Conservation (phyloP, 37 sponge, comb jelly and placozoan species). For the Aphrocallistes beatrix region DNA sequence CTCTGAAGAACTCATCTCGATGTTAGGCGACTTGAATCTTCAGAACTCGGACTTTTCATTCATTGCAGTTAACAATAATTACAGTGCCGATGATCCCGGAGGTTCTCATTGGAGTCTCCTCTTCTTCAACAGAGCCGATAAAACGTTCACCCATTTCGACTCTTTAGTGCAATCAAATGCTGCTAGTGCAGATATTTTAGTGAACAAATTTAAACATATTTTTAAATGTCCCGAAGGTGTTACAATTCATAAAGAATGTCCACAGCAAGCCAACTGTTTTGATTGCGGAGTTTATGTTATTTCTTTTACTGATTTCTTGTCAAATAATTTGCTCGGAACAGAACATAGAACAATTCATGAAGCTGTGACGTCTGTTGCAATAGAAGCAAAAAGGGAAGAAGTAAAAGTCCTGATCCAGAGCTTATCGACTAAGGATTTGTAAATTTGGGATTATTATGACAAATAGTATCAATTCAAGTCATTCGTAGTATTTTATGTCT, state of each 20-base stretch:
- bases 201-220: not conserved
- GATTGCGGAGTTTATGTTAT: conserved; percentile 25
- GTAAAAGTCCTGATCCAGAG: not conserved
- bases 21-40: not conserved
- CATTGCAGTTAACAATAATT: conserved; percentile 18
- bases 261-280: conserved; percentile 19
- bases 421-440: too few species aligned
- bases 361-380: not conserved
- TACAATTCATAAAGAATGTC: not conserved
- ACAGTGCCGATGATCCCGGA: not conserved
- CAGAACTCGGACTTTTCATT: not conserved
- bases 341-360: not conserved
- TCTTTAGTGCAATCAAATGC: conserved; percentile 10
- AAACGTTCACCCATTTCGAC: conserved; percentile 22
- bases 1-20: not conserved
- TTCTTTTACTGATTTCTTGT: not conserved
- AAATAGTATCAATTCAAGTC: too few species aligned
- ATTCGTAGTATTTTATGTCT: too few species aligned
- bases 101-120: conserved; percentile 28
- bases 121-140: not conserved
- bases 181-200: not conserved
- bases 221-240: not conserved
- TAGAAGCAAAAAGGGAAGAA: not conserved
- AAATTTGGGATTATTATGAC: too few species aligned
- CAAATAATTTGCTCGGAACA: not conserved